Percentiles rank a stretch among this genome's conserved stretches.
Evolutionary conservation across 2,797 vertebrate species (phyloP).

Genomic region (Chanos chanos): DNA sequence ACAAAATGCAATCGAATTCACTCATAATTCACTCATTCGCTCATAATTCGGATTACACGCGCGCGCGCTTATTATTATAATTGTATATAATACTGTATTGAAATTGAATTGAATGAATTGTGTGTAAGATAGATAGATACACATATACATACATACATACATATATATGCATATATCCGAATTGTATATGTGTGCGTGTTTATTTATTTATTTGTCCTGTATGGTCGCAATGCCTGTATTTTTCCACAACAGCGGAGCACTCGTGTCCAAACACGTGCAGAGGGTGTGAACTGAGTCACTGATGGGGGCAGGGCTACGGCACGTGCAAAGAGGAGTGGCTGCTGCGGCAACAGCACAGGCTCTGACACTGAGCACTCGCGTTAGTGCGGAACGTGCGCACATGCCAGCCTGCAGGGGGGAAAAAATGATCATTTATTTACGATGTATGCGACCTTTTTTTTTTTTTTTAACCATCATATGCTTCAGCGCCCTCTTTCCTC

Average conservation of each 20-base stretch:
- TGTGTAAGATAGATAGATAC: not conserved
- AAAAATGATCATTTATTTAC: too few relatives aligned
- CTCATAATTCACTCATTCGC: too few relatives aligned
- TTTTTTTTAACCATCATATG: too few relatives aligned
- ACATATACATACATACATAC: not conserved
- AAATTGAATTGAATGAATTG: not conserved
- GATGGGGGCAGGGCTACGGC: not conserved
- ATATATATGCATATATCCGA: not conserved
- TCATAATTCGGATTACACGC: too few relatives aligned
- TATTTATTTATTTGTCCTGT: not conserved
- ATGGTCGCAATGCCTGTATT: not conserved
- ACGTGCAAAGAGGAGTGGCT: not conserved
- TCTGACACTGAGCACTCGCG: too few relatives aligned
- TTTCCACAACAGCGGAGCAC: not conserved
- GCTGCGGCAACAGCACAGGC: too few relatives aligned
- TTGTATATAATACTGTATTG: not conserved
- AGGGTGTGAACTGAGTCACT: not conserved
- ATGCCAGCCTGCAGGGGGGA: too few relatives aligned
- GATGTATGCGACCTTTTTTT: too few relatives aligned
- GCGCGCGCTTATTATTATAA: too few relatives aligned
- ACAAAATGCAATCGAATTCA: too few relatives aligned
- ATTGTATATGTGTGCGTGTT: not conserved
- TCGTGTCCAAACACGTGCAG: not conserved
- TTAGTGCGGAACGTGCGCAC: too few relatives aligned
- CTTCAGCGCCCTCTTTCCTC: too few relatives aligned